These are phyloP conservation scores for Theristicus caerulescens DNA, from an alignment of 2,113 vertebrate genomes.

Conservation along the genomic window DNA sequence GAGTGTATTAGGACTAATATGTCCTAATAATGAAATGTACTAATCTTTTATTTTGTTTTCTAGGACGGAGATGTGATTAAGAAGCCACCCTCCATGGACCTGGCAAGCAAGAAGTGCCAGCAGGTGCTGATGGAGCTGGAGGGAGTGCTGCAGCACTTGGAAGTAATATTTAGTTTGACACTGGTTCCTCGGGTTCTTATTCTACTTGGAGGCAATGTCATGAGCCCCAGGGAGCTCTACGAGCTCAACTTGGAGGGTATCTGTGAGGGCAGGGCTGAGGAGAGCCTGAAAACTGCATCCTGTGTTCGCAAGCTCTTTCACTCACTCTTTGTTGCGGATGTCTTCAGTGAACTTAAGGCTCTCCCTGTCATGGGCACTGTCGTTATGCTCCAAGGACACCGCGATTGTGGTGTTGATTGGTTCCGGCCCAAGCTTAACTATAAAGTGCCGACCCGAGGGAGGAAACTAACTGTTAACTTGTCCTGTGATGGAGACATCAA, in stretches of 20 bases:
- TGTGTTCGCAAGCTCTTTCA: slow-evolving; percentile 90
- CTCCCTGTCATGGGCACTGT: slow-evolving; percentile 81
- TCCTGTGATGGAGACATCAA: slow-evolving; percentile 70
- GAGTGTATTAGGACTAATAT: neutral
- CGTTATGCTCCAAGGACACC: slow-evolving; percentile 86
- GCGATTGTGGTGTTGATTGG: slow-evolving; percentile 88
- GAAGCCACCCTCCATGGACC: slow-evolving; percentile 54
- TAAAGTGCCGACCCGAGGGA: slow-evolving; percentile 83
- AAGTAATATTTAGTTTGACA: slow-evolving; percentile 86
- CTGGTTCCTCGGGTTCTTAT: slow-evolving; percentile 90
- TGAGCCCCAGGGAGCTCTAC: slow-evolving; percentile 89
- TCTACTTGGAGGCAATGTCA: slow-evolving; percentile 84
- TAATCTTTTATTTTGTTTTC: neutral
- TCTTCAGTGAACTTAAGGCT: slow-evolving; percentile 86
- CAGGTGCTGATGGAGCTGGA: slow-evolving; percentile 85
- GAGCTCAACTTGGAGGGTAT: slow-evolving; percentile 91
- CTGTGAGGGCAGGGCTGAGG: slow-evolving; percentile 67
- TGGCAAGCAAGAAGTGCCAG: slow-evolving; percentile 79
- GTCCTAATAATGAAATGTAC: neutral
- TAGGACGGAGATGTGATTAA: slow-evolving; percentile 74
- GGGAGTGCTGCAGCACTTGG: slow-evolving; percentile 83
- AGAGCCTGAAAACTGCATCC: slow-evolving; percentile 76
- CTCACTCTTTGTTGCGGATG: slow-evolving; percentile 88
- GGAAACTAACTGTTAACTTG: slow-evolving; percentile 81
- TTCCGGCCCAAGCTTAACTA: slow-evolving; percentile 93